Percentiles rank a stretch among this genome's conserved stretches.
Conservation (phyloP, 2,888 invertebrate species). For the Prosapia bicincta region DNA sequence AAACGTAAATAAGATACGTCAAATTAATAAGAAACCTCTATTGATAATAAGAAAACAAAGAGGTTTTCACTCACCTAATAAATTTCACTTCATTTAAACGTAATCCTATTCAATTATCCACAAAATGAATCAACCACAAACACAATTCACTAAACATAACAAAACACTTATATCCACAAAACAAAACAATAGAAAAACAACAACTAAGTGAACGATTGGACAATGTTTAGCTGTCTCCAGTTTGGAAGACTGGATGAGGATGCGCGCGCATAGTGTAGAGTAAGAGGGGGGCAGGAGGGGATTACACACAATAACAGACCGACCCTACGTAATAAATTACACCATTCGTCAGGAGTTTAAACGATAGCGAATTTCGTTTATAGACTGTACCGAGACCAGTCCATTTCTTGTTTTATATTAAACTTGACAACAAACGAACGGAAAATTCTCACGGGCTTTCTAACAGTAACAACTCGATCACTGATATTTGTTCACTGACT, state of each 20-base stretch:
- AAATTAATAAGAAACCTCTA: too few species aligned
- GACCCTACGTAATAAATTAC: not conserved
- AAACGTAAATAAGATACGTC: too few species aligned
- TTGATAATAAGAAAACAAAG: too few species aligned
- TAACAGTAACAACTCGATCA: too few species aligned
- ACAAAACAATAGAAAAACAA: not conserved
- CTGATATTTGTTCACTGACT: too few species aligned
- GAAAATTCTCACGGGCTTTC: too few species aligned
- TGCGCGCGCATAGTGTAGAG: not conserved
- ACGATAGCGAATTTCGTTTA: not conserved
- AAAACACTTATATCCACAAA: too few species aligned
- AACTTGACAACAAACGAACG: too few species aligned
- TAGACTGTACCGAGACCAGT: not conserved
- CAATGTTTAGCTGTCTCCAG: not conserved
- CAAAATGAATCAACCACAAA: not conserved
- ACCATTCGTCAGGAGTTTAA: not conserved
- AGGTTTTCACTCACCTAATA: too few species aligned
- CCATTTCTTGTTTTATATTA: not conserved
- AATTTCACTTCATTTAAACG: not conserved
- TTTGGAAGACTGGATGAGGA: not conserved
- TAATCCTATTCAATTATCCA: not conserved
- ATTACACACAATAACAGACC: not conserved
- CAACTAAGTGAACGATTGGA: not conserved
- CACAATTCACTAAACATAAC: not conserved
- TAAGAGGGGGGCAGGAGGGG: not conserved